These are phyloP conservation scores for Halichoerus grypus DNA, from an alignment of 2,113 vertebrate genomes.

Conservation along the genomic window DNA sequence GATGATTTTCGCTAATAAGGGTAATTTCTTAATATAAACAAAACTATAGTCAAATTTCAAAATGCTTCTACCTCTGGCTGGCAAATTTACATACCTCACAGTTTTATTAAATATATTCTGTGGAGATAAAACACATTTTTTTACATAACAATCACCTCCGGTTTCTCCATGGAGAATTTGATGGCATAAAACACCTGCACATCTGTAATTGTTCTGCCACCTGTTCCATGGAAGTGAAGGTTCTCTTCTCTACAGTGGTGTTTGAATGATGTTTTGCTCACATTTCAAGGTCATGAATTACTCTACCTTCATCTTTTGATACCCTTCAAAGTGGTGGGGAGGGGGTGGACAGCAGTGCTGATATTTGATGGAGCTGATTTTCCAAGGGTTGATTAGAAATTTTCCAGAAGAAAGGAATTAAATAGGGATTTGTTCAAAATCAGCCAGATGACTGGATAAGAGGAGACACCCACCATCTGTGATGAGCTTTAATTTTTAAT, in stretches of 20 bases:
- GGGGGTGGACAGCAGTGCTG: not conserved
- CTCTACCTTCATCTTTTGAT: slow-evolving; percentile 58
- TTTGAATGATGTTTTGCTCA: slow-evolving; percentile 54
- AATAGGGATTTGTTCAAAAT: slow-evolving; percentile 58
- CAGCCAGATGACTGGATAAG: slow-evolving; percentile 49
- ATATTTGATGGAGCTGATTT: slow-evolving; percentile 51
- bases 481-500: slow-evolving; percentile 61
- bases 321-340: accelerated
- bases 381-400: slow-evolving; percentile 69
- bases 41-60: slow-evolving; percentile 69
- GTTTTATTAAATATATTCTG: slow-evolving; percentile 79
- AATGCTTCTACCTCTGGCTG: slow-evolving; percentile 62
- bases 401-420: slow-evolving; percentile 74
- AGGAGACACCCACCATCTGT: slow-evolving; percentile 64
- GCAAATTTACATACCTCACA: slow-evolving; percentile 67
- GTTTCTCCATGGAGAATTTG: slow-evolving; percentile 74
- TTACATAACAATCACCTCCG: slow-evolving; percentile 73
- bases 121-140: slow-evolving; percentile 72
- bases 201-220: slow-evolving; percentile 78
- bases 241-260: slow-evolving; percentile 42
- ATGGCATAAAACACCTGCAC: slow-evolving; percentile 65
- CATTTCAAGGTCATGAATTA: slow-evolving; percentile 74
- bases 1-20: slow-evolving; percentile 82
- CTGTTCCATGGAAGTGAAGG: slow-evolving; percentile 72
- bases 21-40: slow-evolving; percentile 83